phyloP scores from a whole-genome alignment of 2,888 invertebrate species.

The Exephanes ischioxanthus region DNA sequence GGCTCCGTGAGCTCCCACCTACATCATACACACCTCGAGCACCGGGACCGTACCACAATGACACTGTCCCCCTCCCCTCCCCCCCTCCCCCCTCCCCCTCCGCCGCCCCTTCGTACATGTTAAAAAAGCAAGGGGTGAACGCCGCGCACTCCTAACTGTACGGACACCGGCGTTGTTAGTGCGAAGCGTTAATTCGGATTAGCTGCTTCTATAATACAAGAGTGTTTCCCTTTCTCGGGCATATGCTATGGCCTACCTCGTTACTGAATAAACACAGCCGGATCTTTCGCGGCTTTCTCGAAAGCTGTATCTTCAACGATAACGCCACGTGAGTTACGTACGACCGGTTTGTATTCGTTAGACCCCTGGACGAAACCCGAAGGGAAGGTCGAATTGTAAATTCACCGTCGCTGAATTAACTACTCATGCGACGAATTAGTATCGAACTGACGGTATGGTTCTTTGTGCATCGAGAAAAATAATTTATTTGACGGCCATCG shows the following conservation, averaged over 20 bases:
- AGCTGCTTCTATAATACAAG: slow-evolving; percentile 29
- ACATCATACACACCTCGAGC: background rate
- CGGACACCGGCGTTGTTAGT: slow-evolving; percentile 13
- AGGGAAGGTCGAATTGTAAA: background rate
- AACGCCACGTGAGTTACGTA: background rate
- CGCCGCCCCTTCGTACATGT: background rate
- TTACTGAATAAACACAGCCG: slow-evolving; percentile 9
- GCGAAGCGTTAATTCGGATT: slow-evolving; percentile 57
- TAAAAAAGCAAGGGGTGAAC: slow-evolving; percentile 1
- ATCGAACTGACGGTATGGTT: background rate
- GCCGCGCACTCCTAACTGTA: slow-evolving; percentile 4
- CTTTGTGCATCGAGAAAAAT: too few species aligned
- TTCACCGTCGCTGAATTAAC: background rate
- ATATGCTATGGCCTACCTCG: slow-evolving; percentile 2
- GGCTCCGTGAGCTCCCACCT: slow-evolving; percentile 36
- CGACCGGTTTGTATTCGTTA: background rate
- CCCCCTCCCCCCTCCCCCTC: background rate
- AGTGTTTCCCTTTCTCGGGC: slow-evolving; percentile 17
- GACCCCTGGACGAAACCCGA: background rate
- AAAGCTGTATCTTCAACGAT: slow-evolving; percentile 22
- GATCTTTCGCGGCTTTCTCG: slow-evolving; percentile 11
- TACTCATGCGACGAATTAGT: background rate
- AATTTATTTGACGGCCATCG: too few species aligned
- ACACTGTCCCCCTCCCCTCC: background rate
- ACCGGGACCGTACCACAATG: slow-evolving; percentile 15